phyloP scores from a whole-genome alignment of 2,888 invertebrate species.

The Pandemis heparana region DNA sequence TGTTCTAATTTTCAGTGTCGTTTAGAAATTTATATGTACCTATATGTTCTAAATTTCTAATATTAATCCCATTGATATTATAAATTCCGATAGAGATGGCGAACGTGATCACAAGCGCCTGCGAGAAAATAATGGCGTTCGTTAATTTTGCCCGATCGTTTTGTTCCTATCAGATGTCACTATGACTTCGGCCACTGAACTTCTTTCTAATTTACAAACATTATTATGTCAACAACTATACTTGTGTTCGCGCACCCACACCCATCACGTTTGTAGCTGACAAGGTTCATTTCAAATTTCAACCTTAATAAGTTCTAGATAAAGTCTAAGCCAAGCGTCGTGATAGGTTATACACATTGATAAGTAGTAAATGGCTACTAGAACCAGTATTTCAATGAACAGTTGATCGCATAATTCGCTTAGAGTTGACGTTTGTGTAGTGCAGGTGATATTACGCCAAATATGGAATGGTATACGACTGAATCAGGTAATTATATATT shows the following conservation, averaged over 20 bases:
- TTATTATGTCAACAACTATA: conserved; percentile 2
- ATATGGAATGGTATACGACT: conserved; percentile 67
- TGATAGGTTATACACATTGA: neutral
- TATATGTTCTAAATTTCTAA: too few relatives aligned
- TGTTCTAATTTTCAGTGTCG: too few relatives aligned
- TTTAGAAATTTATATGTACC: too few relatives aligned
- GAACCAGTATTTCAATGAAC: conserved; percentile 29
- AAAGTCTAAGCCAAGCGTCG: neutral
- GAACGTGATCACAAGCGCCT: too few relatives aligned
- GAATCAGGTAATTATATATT: conserved; percentile 42
- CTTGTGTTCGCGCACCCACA: conserved; percentile 7
- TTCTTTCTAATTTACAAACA: conserved; percentile 15
- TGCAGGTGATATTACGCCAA: conserved; percentile 15
- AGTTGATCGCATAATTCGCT: neutral
- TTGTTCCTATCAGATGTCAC: neutral
- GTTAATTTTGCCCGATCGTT: neutral
- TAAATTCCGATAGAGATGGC: too few relatives aligned
- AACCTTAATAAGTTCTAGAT: neutral
- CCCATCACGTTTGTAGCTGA: neutral
- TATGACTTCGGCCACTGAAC: neutral
- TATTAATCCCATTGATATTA: too few relatives aligned
- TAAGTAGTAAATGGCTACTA: conserved; percentile 8
- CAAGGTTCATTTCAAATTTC: neutral
- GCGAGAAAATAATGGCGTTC: too few relatives aligned
- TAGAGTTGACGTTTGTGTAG: neutral